Evolutionary conservation across 2,797 vertebrate genomes (phyloP).

Genomic region (Sylvilagus floridanus): DNA sequence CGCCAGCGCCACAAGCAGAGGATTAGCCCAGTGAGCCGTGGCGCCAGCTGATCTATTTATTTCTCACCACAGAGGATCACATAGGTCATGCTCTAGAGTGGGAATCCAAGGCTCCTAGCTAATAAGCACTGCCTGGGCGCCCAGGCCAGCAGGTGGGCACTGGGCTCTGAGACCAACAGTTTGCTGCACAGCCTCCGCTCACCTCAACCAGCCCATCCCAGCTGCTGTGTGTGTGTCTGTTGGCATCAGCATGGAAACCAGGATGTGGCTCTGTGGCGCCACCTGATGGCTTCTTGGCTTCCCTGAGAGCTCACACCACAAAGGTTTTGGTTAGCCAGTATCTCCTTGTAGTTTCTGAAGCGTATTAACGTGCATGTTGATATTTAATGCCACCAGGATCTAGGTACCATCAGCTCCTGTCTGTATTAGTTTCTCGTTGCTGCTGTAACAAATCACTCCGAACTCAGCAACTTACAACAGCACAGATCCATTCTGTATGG

Average conservation of each 20-base stretch:
- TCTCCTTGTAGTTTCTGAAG: background rate
- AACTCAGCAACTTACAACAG: background rate
- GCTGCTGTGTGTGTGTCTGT: fast-evolving
- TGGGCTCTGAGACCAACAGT: too few species aligned
- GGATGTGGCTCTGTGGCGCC: fast-evolving
- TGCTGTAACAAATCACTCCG: background rate
- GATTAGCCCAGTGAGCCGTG: too few species aligned
- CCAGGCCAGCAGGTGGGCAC: background rate
- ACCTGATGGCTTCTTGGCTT: background rate
- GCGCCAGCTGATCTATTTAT: too few species aligned
- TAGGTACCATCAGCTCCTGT: background rate
- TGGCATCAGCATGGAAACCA: background rate
- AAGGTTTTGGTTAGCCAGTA: fast-evolving
- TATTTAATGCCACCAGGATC: too few species aligned
- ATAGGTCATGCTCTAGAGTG: background rate
- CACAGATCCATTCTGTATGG: too few species aligned
- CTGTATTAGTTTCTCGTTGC: background rate
- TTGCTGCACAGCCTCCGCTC: background rate
- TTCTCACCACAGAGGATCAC: too few species aligned
- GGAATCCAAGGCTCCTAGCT: background rate
- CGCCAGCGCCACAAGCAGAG: too few species aligned
- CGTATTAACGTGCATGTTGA: background rate
- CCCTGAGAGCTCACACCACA: background rate
- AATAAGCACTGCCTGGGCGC: background rate
- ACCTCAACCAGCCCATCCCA: fast-evolving